phyloP scores from a whole-genome alignment of 1,140 invertebrate species.

The Anastatus disparis region DNA sequence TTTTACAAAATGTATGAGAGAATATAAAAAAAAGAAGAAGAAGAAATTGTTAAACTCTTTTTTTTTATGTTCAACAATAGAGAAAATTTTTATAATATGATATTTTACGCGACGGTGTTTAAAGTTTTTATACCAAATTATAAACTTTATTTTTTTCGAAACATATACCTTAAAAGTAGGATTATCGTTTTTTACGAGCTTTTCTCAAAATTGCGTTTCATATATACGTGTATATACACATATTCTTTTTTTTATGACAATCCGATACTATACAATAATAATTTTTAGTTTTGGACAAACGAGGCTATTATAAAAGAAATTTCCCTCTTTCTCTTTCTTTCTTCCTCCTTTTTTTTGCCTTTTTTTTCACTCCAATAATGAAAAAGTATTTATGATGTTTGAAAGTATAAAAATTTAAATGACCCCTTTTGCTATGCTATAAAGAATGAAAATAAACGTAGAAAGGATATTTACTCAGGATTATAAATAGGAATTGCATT shows the following conservation, averaged over 20 bases:
- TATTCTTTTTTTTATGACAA: constrained; percentile 1
- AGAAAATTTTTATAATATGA: too few species aligned
- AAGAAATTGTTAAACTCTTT: too few species aligned
- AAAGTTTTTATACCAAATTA: neutral
- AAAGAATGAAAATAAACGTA: neutral
- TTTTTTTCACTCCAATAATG: neutral
- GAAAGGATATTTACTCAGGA: neutral
- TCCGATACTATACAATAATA: neutral
- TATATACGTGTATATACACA: too few species aligned
- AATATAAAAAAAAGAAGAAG: too few species aligned
- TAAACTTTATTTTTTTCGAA: neutral
- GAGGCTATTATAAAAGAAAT: constrained; percentile 9
- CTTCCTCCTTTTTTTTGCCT: too few species aligned
- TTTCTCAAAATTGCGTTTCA: constrained; percentile 12
- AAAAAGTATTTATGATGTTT: neutral
- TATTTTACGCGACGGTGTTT: too few species aligned
- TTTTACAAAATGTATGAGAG: too few species aligned
- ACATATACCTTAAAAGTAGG: neutral
- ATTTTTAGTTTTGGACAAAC: neutral
- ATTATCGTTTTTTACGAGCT: constrained; percentile 13
- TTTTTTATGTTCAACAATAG: too few species aligned
- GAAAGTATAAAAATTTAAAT: neutral
- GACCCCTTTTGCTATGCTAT: neutral
- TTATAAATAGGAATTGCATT: neutral
- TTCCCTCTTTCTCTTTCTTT: too few species aligned